These are phyloP conservation scores for Chaetogeoica ovagalla DNA, from an alignment of 2,888 invertebrate genomes.

Conservation along the genomic window DNA sequence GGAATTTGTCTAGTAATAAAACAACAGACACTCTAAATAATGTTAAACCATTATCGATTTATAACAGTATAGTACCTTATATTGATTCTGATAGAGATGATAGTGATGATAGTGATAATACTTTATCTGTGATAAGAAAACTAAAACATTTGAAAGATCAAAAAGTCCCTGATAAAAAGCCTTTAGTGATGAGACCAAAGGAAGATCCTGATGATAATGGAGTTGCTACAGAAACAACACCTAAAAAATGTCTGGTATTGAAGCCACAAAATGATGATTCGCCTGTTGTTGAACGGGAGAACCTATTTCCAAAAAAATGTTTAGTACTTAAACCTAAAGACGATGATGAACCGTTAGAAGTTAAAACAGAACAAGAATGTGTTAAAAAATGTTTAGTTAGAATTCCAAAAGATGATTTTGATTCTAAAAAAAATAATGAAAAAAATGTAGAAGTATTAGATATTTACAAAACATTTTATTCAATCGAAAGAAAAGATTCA, in stretches of 20 bases:
- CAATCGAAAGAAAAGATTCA: slow-evolving; percentile 20
- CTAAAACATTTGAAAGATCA: slow-evolving; percentile 19
- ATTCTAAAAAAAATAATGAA: background rate
- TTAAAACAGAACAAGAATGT: slow-evolving; percentile 14
- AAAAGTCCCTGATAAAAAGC: slow-evolving; percentile 47
- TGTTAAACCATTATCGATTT: slow-evolving; percentile 28
- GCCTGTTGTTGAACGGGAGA: background rate
- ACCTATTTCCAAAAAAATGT: slow-evolving; percentile 25
- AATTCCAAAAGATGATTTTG: slow-evolving; percentile 28
- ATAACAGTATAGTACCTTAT: slow-evolving; percentile 53
- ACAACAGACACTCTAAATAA: slow-evolving; percentile 34
- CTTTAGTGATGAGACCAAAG: slow-evolving; percentile 23
- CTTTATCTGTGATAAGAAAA: slow-evolving; percentile 11
- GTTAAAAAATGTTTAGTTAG: slow-evolving; percentile 43
- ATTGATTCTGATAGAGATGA: slow-evolving; percentile 52
- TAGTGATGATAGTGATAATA: slow-evolving; percentile 49
- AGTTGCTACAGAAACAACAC: background rate
- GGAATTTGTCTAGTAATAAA: slow-evolving; percentile 9
- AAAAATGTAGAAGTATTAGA: background rate
- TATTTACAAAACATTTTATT: background rate
- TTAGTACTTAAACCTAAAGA: slow-evolving; percentile 45
- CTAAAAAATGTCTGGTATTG: slow-evolving; percentile 45
- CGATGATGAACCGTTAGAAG: slow-evolving; percentile 34
- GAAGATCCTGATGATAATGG: background rate
- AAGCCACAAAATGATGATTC: slow-evolving; percentile 38